phyloP scores from a whole-genome alignment of 2,797 vertebrate species.

The Pangasius djambal region DNA sequence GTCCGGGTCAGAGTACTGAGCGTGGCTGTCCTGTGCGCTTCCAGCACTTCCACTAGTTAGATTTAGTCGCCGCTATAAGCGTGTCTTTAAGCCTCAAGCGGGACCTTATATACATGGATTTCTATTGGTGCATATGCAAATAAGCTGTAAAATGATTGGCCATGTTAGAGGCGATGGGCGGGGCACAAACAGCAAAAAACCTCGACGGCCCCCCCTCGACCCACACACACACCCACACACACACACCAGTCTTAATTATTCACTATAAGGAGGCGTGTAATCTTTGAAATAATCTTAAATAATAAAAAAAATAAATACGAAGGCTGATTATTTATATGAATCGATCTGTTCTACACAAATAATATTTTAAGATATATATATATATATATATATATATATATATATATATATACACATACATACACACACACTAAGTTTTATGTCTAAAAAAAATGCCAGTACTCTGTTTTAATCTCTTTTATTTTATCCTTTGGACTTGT shows the following conservation, averaged over 20 bases:
- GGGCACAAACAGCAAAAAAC: constrained; percentile 32
- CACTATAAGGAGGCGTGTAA: background rate
- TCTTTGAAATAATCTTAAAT: background rate
- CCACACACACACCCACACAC: background rate
- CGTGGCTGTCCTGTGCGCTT: background rate
- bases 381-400: too few species aligned
- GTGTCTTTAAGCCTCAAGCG: constrained; percentile 69
- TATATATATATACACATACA: too few species aligned
- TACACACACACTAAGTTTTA: too few species aligned
- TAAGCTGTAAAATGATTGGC: background rate
- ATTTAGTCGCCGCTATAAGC: constrained; percentile 17
- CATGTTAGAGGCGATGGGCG: constrained; percentile 57
- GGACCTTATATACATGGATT: constrained; percentile 69
- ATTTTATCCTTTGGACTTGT: too few species aligned
- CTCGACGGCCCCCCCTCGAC: background rate
- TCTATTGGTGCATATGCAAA: constrained; percentile 68
- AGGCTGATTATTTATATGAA: background rate
- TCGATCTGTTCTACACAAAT: background rate
- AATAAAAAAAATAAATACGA: background rate
- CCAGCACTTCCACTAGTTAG: background rate
- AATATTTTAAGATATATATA: background rate
- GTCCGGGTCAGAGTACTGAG: background rate
- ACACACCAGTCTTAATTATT: background rate
- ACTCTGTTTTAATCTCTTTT: too few species aligned
- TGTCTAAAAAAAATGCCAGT: too few species aligned